Conservation (phyloP, 2,113 vertebrate genomes). For the Strix aluco region DNA sequence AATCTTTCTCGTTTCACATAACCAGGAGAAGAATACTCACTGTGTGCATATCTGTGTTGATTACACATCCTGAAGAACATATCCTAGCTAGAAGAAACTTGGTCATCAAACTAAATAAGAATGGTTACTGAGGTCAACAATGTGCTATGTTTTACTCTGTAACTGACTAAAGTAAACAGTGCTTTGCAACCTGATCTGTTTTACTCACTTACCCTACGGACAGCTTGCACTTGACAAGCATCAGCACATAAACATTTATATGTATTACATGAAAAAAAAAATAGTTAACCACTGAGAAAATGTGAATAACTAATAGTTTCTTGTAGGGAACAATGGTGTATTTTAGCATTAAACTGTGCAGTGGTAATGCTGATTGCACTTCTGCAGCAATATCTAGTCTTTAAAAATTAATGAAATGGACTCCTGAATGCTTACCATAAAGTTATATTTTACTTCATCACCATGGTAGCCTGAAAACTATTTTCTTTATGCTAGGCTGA, state of each 20-base stretch:
- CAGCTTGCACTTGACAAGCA: neutral
- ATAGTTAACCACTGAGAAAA: neutral
- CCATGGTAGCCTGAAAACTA: neutral
- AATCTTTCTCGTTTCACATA: neutral
- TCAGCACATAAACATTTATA: neutral
- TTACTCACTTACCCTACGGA: neutral
- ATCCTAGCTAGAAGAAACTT: neutral
- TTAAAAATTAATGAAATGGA: constrained; percentile 2
- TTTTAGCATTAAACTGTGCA: neutral
- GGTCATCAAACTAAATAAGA: neutral
- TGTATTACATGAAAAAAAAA: neutral
- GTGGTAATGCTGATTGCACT: neutral
- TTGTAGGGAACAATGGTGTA: neutral
- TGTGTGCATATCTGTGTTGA: neutral
- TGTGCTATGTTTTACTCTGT: neutral
- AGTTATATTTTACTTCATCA: neutral
- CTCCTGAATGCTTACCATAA: neutral
- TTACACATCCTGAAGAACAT: neutral
- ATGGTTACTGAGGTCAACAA: neutral
- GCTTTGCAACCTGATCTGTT: neutral
- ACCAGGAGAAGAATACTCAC: neutral
- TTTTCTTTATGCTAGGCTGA: neutral
- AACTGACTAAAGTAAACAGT: neutral
- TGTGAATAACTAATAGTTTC: neutral
- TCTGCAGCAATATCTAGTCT: neutral